Base-by-base conservation (phyloP, 2,888 invertebrate species). In the Drosophila barbarae region DNA sequence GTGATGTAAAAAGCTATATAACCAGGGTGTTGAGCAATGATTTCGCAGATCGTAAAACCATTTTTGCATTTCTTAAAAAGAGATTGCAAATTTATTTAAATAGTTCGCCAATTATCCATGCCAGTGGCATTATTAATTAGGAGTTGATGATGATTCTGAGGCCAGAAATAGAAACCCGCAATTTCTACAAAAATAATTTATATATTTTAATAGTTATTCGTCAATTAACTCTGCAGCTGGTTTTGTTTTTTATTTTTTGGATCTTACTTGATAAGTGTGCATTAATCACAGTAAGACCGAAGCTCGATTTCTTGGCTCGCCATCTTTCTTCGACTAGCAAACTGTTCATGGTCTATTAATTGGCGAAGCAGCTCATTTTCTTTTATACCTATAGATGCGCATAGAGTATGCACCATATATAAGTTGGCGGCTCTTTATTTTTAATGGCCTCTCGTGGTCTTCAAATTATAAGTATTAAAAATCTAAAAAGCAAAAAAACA, bases 321-420 rank as follows among this genome's bases (percentile, higher is more conserved):
- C 38, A 42, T 65, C 68, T 77, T 76, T 66, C 55, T 60, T 61
- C 64, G 75, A 80, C 84, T 81, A 69, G 84, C 77, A 63, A 52
- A 54, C 61, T 68, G 57, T 84, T 78, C 74, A 84, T 81, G 81
- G 81, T 81, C 81, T 81, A 81, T 81, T 85, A 81, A 81, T 70
- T 77, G 65, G 55, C 49, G 10, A 47, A 56, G 64, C 56, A 57
- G 60, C 49, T 53, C 63, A 74, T 73, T 80, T 83, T 77, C 81
- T 77, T 72, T 81, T 59, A 26, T 49, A 42, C 59, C 28, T 38
- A 42, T 59, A 65, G 54, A 73, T 47, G 54, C 56, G 42, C 35
- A 55, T 58, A 42, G 0, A 23, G 21, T 23, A 23, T 23, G 5
- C 4, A 23, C 23, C 23, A 23, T 23, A 4, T 23, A 23, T 4